phyloP scores from a whole-genome alignment of 2,888 invertebrate genomes.

The Vandiemenella viatica region DNA sequence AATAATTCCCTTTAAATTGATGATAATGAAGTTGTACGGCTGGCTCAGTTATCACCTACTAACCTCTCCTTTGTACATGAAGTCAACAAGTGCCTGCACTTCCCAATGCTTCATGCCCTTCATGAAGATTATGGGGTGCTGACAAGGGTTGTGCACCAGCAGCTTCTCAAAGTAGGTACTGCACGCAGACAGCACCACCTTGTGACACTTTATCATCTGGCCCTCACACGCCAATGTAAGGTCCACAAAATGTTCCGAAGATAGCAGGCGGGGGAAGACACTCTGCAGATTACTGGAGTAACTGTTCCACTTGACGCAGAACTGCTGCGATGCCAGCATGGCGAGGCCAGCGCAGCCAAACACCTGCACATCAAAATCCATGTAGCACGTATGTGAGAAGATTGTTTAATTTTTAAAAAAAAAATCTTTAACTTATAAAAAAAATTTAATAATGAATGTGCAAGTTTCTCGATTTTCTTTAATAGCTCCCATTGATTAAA shows the following conservation, averaged over 20 bases:
- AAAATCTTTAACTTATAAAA: too few relatives aligned
- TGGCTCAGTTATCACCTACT: too few relatives aligned
- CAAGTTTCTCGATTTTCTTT: too few relatives aligned
- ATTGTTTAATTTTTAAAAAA: too few relatives aligned
- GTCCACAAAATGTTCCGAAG: slow-evolving; percentile 26
- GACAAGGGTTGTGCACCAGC: slow-evolving; percentile 19
- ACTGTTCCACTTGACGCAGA: slow-evolving; percentile 30
- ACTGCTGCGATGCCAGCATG: slow-evolving; percentile 30
- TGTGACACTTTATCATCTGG: slow-evolving; percentile 26
- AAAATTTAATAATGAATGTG: too few relatives aligned
- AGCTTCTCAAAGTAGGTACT: slow-evolving; percentile 22
- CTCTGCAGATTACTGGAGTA: slow-evolving; percentile 25
- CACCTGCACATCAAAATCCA: too few relatives aligned
- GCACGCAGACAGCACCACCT: slow-evolving; percentile 23
- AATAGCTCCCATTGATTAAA: too few relatives aligned
- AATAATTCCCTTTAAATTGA: too few relatives aligned
- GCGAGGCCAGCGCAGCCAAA: slow-evolving; percentile 24
- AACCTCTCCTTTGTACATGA: slow-evolving; percentile 84
- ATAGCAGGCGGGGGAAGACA: slow-evolving; percentile 24
- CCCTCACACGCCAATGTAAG: slow-evolving; percentile 28
- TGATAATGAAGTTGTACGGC: too few relatives aligned
- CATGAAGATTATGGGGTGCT: slow-evolving; percentile 43
- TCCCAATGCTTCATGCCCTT: slow-evolving; percentile 71
- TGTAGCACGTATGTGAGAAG: too few relatives aligned
- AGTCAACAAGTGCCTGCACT: slow-evolving; percentile 72